Evolutionary conservation across 2,797 vertebrate genomes (phyloP).

Genomic region (Peromyscus attwateri): DNA sequence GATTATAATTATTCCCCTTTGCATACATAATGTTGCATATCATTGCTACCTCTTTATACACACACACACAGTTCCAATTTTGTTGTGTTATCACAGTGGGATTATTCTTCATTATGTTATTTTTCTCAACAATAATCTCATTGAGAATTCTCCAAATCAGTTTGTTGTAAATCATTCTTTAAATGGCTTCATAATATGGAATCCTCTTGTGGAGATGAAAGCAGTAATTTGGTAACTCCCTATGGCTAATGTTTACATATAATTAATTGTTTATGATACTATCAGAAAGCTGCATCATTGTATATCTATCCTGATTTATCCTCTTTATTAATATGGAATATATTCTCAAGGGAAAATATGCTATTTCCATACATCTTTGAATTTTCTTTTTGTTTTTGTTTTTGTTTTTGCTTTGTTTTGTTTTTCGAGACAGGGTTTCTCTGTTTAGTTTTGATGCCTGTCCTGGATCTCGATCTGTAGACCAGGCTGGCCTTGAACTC

Average conservation of each 20-base stretch:
- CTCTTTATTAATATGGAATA: conserved; percentile 7
- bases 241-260: not conserved
- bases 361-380: not conserved
- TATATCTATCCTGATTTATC: not conserved
- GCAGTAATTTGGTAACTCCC: not conserved
- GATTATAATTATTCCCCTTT: not conserved
- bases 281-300: not conserved
- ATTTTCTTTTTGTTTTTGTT: not conserved
- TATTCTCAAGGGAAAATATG: not conserved
- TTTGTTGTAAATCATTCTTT: conserved; percentile 7
- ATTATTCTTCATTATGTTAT: not conserved
- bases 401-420: not conserved
- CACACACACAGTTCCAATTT: not conserved
- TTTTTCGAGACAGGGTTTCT: no score
- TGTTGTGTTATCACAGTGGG: not conserved
- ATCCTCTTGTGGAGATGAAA: not conserved
- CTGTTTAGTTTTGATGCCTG: no score
- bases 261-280: not conserved
- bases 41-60: not conserved
- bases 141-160: not conserved
- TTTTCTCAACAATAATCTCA: not conserved
- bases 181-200: not conserved
- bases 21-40: not conserved
- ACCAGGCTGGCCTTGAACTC: no score
- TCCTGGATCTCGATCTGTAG: no score